Evolutionary conservation across 2,113 vertebrate genomes (phyloP), one percentile per base, ranked within the genome.

Genomic region (Cyprinodon brontotheroides): DNA sequence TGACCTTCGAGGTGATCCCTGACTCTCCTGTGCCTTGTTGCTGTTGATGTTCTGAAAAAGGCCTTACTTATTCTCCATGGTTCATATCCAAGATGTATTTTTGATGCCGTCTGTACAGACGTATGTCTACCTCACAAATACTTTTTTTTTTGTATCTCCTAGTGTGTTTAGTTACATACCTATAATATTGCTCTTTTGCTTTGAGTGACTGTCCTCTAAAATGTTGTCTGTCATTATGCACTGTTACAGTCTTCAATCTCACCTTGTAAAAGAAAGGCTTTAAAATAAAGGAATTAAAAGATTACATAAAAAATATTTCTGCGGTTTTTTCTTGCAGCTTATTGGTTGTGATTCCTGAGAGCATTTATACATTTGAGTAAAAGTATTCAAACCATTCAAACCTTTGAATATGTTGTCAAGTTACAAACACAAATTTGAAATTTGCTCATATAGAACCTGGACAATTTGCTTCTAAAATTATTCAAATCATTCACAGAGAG

Each of bases 21-120:
- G 81, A 73, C 64, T 85, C 72, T 87, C 73, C 82, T 86, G 92
- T 93, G 91, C 89, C 92, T 92, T 92, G 87, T 68, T 87, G 74
- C 87, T 82, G 65, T 87, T 91, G 66, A 72, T 87, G 76, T 86
- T 79, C 74, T 69, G 59, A 82, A 82, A 57, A 91, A 88, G 81
- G 84, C 88, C 88, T 92, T 90, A 86, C 78, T 80, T 77, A 77
- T 65, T 62, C 66, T 73, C 69, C 64, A 41, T 20, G 36, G 75
- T 81, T 85, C 85, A 62, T 61, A 83, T 84, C 72, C 79, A 78
- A 86, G 63, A 84, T 84, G 68, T 83, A 69, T 82, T 65, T 81
- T 70, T 74, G 68, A 89, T 88, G 68, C 80, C 78, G 81, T 86
- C 83, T 81, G 71, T 82, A 83, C 83, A 84, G 70, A 84, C 83